A percentile compares a stretch with the other conserved stretches of the same genome.
Evolutionary conservation across 1,140 invertebrate genomes (phyloP).

Genomic region (Frieseomelitta varia): DNA sequence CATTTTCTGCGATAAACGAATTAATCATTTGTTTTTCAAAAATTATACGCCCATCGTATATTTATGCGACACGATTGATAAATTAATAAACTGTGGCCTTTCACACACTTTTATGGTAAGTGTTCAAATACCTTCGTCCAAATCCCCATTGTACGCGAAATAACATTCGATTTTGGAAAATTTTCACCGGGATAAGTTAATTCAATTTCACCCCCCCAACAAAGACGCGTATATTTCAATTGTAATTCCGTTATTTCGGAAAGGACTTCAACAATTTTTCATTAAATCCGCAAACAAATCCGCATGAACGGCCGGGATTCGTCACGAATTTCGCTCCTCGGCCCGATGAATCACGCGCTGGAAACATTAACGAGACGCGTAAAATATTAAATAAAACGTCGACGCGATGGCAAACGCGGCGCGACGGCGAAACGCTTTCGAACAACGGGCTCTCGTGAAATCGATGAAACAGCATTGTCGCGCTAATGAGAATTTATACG

Average conservation of each 20-base stretch:
- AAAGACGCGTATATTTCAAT: not conserved
- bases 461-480: constrained; percentile 17
- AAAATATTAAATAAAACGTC: constrained; percentile 39
- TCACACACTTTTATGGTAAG: no score
- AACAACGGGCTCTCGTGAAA: constrained; percentile 23
- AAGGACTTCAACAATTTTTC: constrained; percentile 4
- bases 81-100: no score
- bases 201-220: not conserved
- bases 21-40: no score
- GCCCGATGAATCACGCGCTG: constrained; percentile 7
- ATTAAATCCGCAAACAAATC: constrained; percentile 6
- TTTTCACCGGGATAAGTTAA: not conserved
- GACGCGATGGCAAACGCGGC: not conserved
- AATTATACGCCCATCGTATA: no score
- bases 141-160: not conserved
- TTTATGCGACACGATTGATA: no score
- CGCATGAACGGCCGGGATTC: not conserved
- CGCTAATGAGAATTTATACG: constrained; percentile 50
- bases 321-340: not conserved
- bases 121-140: no score
- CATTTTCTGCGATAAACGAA: no score
- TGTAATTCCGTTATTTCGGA: not conserved
- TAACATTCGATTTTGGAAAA: not conserved
- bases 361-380: not conserved
- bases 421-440: not conserved